These are phyloP conservation scores for Archips xylosteana DNA, from an alignment of 2,888 invertebrate species.

Conservation along the genomic window DNA sequence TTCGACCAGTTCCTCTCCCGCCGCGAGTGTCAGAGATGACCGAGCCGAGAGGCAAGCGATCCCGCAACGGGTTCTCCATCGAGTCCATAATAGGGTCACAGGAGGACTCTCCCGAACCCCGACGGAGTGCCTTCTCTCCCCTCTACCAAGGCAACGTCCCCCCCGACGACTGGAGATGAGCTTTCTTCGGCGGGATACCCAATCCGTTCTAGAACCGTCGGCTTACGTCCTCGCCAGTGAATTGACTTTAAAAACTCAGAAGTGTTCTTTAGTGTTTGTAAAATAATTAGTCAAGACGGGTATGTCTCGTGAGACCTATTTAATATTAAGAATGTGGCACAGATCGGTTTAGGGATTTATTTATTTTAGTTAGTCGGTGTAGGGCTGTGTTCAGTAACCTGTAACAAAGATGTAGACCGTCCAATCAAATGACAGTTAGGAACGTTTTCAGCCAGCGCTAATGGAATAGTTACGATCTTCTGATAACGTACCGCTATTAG, in stretches of 20 bases:
- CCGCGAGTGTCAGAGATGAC: slow-evolving; percentile 79
- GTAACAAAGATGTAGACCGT: slow-evolving; percentile 38
- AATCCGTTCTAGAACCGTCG: slow-evolving; percentile 62
- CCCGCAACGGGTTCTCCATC: slow-evolving; percentile 87
- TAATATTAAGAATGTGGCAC: slow-evolving; percentile 27
- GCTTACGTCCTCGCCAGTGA: slow-evolving; percentile 24
- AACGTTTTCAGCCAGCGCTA: not conserved
- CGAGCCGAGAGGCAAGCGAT: slow-evolving; percentile 80
- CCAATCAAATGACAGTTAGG: slow-evolving; percentile 22
- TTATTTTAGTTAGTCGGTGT: slow-evolving; percentile 19
- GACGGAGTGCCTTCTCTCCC: slow-evolving; percentile 88
- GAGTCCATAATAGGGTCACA: slow-evolving; percentile 86
- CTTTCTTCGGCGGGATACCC: slow-evolving; percentile 70
- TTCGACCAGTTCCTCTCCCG: slow-evolving; percentile 86
- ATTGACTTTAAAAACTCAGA: slow-evolving; percentile 33
- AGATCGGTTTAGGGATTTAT: slow-evolving; percentile 13
- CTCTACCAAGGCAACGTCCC: slow-evolving; percentile 77
- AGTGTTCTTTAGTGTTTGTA: slow-evolving; percentile 43
- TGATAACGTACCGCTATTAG: not conserved
- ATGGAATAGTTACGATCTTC: not conserved
- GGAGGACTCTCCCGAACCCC: slow-evolving; percentile 66
- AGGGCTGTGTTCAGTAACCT: slow-evolving; percentile 29
- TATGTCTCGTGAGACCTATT: slow-evolving; percentile 29
- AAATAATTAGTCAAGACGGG: slow-evolving; percentile 39
- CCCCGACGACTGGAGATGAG: slow-evolving; percentile 89